Base-by-base conservation (phyloP, 1,140 invertebrate species). In the Gonioctena quinquepunctata region DNA sequence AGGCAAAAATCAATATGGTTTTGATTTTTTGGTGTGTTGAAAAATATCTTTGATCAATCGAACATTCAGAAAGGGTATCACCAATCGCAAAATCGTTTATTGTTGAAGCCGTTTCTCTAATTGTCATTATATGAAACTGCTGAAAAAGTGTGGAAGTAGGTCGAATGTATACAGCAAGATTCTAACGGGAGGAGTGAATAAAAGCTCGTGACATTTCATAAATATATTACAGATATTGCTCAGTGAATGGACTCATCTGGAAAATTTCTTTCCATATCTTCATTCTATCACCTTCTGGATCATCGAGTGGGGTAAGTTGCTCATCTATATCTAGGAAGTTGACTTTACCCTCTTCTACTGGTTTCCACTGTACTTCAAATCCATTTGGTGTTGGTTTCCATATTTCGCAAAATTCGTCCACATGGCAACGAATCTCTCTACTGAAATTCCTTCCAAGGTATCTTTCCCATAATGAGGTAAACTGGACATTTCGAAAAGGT, bases 401-500 rank as follows among this genome's bases (percentile, higher is more conserved):
- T 71, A 81, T 73, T 82, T 84, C 13, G 84, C 85, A 64, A 86
- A 86, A 66, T 84, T 86, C 0, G 84, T 81, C 83, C 83, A 85
- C 78, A 85, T 79, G 76, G 80, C 83, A 0, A 71, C 60, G n/a
- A 77, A 69, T 59, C 70, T 54, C 56, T 59, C 61, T 7, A 73
- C 50, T 6, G 42, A 56, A 3, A 57, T 69, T 13, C 74, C 76
- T 72, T 80, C 78, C 4, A 71, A 3, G 61, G 72, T 76, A n/a
- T 63, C 70, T 11, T 82, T 71, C 22, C 83, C 78, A 18, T 84
- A 66, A 57, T 83, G 82, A 21, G 77, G 73, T 8, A 81, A 83
- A 18, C 86, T 67, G 64, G 77, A 76, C 60, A 79, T 85, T 72
- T 85, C 81, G 73, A 90, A 91, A 7, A 90, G 75, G 78, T 90